These are phyloP conservation scores for Melospiza melodia DNA, from an alignment of 2,113 vertebrate species.

Conservation along the genomic window DNA sequence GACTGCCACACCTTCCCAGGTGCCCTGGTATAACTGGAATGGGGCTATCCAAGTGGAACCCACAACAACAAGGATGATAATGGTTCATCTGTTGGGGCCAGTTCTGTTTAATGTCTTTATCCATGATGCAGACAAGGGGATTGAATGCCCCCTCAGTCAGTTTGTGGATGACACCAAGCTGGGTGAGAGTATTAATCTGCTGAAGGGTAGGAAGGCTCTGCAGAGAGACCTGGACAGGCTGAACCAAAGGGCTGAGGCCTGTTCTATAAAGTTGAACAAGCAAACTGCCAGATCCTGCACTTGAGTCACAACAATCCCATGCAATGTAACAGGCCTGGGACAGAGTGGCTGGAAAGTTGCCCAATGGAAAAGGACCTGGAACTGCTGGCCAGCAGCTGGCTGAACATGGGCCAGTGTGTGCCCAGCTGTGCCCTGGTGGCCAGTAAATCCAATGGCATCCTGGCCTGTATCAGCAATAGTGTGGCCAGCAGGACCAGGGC, in stretches of 20 bases:
- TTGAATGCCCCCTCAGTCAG: background rate
- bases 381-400: background rate
- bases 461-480: background rate
- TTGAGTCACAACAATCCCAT: background rate
- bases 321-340: background rate
- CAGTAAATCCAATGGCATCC: background rate
- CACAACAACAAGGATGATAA: background rate
- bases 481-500: background rate
- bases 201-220: background rate
- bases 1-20: background rate
- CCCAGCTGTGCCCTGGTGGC: background rate
- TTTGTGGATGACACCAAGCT: background rate
- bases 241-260: background rate
- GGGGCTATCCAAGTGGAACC: background rate
- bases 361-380: background rate
- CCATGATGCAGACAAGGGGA: background rate
- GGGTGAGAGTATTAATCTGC: background rate
- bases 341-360: background rate
- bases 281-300: background rate
- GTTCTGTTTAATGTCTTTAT: background rate
- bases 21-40: background rate
- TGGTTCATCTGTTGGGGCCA: background rate
- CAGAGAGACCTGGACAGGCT: background rate
- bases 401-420: background rate
- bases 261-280: background rate